Conservation (phyloP, 2,888 invertebrate genomes). For the Mesoligia furuncula region DNA sequence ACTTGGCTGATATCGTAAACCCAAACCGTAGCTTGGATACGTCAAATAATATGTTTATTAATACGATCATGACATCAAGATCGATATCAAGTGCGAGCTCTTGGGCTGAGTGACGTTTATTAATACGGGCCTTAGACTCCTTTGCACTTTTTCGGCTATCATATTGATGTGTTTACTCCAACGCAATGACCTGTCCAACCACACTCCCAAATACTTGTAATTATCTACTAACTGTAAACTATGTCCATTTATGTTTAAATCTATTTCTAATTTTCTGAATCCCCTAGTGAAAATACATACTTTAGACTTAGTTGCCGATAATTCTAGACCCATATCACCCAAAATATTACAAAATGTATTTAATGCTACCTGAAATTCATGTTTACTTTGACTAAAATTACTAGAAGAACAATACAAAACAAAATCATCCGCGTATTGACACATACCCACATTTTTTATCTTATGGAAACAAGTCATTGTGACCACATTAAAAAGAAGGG, state of each 20-base stretch:
- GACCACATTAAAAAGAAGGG: not conserved
- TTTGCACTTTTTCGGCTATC: not conserved
- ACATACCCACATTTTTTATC: not conserved
- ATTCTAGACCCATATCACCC: no score
- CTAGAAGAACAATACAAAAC: not conserved
- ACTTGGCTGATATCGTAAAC: no score
- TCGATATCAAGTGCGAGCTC: no score
- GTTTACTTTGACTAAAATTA: not conserved
- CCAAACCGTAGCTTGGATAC: no score
- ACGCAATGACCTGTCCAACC: not conserved
- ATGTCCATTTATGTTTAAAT: not conserved
- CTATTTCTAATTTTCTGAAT: not conserved
- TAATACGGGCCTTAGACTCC: no score
- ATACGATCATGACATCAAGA: no score
- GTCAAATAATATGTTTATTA: no score
- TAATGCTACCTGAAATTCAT: not conserved
- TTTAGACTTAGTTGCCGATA: not conserved
- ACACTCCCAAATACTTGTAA: slow-evolving; percentile 1
- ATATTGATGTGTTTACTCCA: not conserved
- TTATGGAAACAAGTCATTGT: not conserved
- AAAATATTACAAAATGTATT: not conserved
- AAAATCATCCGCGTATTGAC: slow-evolving; percentile 1
- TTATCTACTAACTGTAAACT: not conserved
- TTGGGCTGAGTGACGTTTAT: no score
- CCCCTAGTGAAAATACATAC: not conserved